phyloP scores from a whole-genome alignment of 2,797 vertebrate species.

The Melanogrammus aeglefinus region DNA sequence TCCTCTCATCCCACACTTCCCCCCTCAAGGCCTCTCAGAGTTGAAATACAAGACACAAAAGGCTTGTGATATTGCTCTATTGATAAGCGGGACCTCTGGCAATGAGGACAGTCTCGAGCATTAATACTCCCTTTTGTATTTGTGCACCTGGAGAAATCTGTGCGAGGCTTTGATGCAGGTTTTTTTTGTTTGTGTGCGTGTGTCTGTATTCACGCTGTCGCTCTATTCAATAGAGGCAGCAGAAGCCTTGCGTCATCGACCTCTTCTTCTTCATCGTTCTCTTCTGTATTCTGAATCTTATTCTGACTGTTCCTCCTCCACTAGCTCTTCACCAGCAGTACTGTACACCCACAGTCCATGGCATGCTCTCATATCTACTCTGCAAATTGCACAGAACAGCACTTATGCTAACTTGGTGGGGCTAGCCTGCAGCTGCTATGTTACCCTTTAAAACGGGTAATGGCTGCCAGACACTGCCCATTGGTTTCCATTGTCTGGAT shows the following conservation, averaged over 20 bases:
- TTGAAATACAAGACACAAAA: constrained; percentile 27
- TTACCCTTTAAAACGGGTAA: no score
- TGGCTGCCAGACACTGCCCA: no score
- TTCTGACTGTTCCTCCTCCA: no score
- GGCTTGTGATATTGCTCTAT: background rate
- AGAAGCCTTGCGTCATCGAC: background rate
- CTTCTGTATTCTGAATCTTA: constrained; percentile 29
- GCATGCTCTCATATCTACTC: no score
- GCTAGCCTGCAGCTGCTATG: no score
- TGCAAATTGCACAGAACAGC: no score
- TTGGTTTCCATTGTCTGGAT: no score
- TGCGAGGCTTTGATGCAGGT: constrained; percentile 14
- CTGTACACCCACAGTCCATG: no score
- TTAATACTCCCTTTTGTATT: constrained; percentile 33
- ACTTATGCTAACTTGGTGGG: no score
- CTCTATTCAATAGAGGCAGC: background rate
- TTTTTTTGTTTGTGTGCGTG: background rate
- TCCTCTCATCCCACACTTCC: constrained; percentile 21
- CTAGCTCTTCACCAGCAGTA: no score
- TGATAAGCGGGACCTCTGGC: constrained; percentile 20
- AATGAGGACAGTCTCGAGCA: constrained; percentile 42
- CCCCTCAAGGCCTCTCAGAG: constrained; percentile 35
- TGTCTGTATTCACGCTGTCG: constrained; percentile 33
- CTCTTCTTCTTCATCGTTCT: constrained; percentile 21
- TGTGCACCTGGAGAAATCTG: constrained; percentile 38